Evolutionary conservation across 2,797 vertebrate species (phyloP).

Genomic region (Coilia nasus): DNA sequence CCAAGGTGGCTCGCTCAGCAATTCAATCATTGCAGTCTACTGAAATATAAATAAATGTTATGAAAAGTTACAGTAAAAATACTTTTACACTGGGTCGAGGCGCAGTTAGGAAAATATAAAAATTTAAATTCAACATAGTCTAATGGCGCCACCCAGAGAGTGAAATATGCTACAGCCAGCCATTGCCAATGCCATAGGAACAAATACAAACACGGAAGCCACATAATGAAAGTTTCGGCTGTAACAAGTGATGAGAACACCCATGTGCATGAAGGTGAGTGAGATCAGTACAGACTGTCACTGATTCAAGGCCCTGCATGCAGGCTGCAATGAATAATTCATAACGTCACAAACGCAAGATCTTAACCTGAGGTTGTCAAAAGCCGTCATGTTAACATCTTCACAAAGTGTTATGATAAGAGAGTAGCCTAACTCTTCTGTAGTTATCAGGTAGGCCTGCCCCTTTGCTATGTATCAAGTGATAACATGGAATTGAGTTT

Average conservation of each 20-base stretch:
- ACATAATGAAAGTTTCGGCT: neutral
- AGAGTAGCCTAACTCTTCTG: too few species aligned
- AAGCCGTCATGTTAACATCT: too few species aligned
- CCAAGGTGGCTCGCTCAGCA: too few species aligned
- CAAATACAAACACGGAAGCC: slow-evolving; percentile 8
- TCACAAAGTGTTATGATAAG: too few species aligned
- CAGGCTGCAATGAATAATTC: too few species aligned
- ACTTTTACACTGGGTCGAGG: too few species aligned
- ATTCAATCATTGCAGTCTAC: too few species aligned
- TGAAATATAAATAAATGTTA: too few species aligned
- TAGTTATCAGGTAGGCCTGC: neutral
- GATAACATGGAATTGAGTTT: neutral
- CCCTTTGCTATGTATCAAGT: neutral
- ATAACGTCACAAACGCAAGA: neutral
- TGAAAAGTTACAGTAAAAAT: too few species aligned
- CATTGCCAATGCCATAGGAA: neutral
- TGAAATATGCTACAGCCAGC: neutral
- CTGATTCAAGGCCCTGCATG: too few species aligned
- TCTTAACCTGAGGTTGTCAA: too few species aligned
- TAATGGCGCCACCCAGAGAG: slow-evolving; percentile 9
- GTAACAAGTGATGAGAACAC: neutral
- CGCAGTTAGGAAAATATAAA: too few species aligned
- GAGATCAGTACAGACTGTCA: neutral
- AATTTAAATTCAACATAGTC: neutral
- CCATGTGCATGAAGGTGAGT: neutral